These are phyloP conservation scores for Rhyacophila evoluta DNA, from an alignment of 2,888 invertebrate species.

Conservation along the genomic window DNA sequence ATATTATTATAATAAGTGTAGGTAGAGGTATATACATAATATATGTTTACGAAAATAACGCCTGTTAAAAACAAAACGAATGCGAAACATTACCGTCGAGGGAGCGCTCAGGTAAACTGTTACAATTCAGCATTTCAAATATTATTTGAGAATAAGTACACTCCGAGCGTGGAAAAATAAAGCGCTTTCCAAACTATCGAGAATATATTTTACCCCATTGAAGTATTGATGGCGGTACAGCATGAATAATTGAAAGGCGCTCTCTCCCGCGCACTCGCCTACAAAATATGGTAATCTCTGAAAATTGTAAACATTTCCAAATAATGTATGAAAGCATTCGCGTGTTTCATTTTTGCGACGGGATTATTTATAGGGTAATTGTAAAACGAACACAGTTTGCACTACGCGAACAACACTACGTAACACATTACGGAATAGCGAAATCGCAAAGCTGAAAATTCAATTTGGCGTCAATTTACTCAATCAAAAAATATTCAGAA, in stretches of 20 bases:
- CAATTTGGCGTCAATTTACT: no score
- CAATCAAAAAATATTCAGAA: no score
- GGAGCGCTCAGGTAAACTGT: neutral
- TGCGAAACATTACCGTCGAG: neutral
- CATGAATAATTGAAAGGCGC: conserved; percentile 49
- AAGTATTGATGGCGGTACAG: conserved; percentile 40
- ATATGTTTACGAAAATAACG: no score
- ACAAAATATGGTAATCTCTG: conserved; percentile 48
- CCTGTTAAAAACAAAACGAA: no score
- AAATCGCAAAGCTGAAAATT: no score
- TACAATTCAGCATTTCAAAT: neutral
- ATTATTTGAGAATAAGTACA: neutral
- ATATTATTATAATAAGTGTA: no score
- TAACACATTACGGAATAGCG: no score
- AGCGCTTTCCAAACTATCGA: conserved; percentile 23
- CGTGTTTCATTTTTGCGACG: conserved; percentile 41
- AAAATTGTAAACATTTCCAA: conserved; percentile 48
- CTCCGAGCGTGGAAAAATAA: neutral
- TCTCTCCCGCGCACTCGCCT: conserved; percentile 26
- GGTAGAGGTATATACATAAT: no score
- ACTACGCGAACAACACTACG: no score
- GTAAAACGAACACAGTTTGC: conserved; percentile 28
- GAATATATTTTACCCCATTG: conserved; percentile 30
- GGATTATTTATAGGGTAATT: conserved; percentile 27
- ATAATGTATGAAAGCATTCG: conserved; percentile 46